These are phyloP conservation scores for Gisinianus flammeolus DNA, from an alignment of 2,888 invertebrate species.

Conservation along the genomic window DNA sequence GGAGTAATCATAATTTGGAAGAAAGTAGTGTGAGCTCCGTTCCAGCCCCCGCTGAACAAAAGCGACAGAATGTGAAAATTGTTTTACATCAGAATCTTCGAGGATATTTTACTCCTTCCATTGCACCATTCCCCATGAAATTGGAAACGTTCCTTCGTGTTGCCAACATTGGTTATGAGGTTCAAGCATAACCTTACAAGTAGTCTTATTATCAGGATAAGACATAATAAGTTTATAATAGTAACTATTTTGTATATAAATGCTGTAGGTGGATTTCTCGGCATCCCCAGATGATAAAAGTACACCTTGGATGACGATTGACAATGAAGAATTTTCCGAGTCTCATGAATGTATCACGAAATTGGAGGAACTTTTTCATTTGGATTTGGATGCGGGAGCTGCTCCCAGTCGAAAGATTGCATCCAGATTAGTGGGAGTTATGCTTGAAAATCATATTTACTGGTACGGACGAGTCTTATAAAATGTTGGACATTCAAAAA, in stretches of 20 bases:
- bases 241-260: too few species aligned
- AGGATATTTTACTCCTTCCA: conserved; percentile 50
- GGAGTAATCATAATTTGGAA: not conserved
- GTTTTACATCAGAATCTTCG: not conserved
- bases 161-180: conserved; percentile 54
- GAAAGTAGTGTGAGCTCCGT: not conserved
- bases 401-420: conserved; percentile 51
- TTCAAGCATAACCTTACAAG: too few species aligned
- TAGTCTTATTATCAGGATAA: not conserved
- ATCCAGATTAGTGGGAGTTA: conserved; percentile 49
- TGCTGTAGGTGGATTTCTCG: conserved; percentile 35
- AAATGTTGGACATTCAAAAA: too few species aligned
- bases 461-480: too few species aligned
- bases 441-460: conserved; percentile 51
- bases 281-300: conserved; percentile 18
- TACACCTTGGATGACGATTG: conserved; percentile 51
- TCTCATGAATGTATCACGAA: conserved; percentile 45
- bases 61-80: not conserved
- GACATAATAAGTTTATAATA: too few species aligned
- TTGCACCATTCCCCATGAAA: conserved; percentile 54
- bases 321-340: conserved; percentile 42
- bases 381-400: conserved; percentile 45
- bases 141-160: conserved; percentile 57
- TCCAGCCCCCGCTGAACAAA: not conserved
- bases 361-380: conserved; percentile 26